These are phyloP conservation scores for Oncorhynchus keta DNA, from an alignment of 2,113 vertebrate genomes.

Conservation along the genomic window DNA sequence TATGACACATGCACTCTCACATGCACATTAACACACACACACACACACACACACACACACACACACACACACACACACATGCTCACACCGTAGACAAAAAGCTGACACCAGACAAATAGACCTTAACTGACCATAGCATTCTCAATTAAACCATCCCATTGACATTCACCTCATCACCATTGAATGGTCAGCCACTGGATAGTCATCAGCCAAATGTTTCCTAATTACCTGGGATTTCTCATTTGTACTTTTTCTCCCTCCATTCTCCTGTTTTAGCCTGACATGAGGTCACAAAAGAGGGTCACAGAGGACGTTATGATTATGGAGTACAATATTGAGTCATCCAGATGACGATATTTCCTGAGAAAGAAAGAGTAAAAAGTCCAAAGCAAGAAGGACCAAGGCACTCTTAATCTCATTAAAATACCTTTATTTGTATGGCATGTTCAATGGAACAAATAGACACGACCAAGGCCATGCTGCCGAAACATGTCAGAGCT, in stretches of 20 bases:
- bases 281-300: neutral
- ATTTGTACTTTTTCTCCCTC: neutral
- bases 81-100: neutral
- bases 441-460: no score
- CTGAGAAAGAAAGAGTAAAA: neutral
- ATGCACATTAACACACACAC: no score
- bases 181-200: constrained; percentile 11
- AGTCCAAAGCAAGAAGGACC: no score
- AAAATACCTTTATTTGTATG: no score
- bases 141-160: constrained; percentile 33
- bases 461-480: no score
- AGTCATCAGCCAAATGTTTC: neutral
- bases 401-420: no score
- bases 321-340: neutral
- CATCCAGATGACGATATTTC: constrained; percentile 7
- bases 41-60: neutral
- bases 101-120: constrained; percentile 2
- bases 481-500: no score
- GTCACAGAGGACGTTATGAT: neutral
- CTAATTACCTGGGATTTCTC: constrained; percentile 3
- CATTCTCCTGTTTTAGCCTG: constrained; percentile 4
- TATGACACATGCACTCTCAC: no score
- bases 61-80: no score
- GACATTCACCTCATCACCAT: constrained; percentile 25
- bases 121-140: neutral